These are phyloP conservation scores for Cheilosia variabilis DNA, from an alignment of 2,888 invertebrate species.

Conservation along the genomic window DNA sequence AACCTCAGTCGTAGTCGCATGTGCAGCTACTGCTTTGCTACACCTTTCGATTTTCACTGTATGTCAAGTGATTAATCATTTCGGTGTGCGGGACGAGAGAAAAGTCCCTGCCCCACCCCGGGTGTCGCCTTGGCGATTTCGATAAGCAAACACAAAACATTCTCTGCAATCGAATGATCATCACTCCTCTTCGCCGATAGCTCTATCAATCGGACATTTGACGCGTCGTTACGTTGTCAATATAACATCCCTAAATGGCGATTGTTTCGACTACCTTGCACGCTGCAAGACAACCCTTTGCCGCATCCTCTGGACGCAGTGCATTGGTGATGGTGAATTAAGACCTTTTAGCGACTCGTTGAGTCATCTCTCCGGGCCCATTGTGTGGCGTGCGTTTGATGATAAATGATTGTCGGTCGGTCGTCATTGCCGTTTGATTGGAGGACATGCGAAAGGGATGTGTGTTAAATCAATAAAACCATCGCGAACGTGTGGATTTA, in stretches of 20 bases:
- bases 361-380: constrained; percentile 37
- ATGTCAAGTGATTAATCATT: constrained; percentile 72
- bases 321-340: constrained; percentile 34
- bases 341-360: constrained; percentile 59
- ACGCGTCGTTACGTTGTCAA: constrained; percentile 29
- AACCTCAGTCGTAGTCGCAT: constrained; percentile 48
- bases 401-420: constrained; percentile 60
- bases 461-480: constrained; percentile 57
- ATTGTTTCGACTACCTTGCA: constrained; percentile 55
- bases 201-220: constrained; percentile 43
- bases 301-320: constrained; percentile 8
- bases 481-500: constrained; percentile 58
- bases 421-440: constrained; percentile 18
- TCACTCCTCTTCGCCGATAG: constrained; percentile 49
- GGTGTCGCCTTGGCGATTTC: constrained; percentile 69
- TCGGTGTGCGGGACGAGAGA: constrained; percentile 23
- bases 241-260: constrained; percentile 63
- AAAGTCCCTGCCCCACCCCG: constrained; percentile 50
- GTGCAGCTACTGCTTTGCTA: constrained; percentile 48
- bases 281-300: constrained; percentile 62
- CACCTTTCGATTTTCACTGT: constrained; percentile 73
- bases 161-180: constrained; percentile 23
- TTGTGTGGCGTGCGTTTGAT: constrained; percentile 65
- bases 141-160: constrained; percentile 62
- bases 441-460: constrained; percentile 51